Evolutionary conservation across 2,113 vertebrate species (phyloP), one percentile per base, ranked within the genome.

Genomic region (Dinomys branickii): DNA sequence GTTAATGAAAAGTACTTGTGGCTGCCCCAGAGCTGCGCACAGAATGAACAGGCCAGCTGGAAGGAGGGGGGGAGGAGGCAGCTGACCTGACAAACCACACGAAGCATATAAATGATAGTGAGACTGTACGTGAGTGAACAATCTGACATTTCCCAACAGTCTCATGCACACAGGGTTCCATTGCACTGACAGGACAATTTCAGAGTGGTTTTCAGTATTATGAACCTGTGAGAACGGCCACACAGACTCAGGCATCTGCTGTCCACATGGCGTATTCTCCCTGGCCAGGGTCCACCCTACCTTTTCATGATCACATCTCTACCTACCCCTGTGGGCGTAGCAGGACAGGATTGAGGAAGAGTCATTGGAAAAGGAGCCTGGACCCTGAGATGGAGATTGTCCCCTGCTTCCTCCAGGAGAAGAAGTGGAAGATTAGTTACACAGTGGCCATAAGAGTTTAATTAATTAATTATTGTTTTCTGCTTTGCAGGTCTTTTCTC

Each of bases 281-380:
- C 24, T 4, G 54, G 30, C 52, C 30, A 44, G n/a, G 0, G 26
- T 22, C 59, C 5, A 0, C n/a, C 10, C 6, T 0, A 0, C 1
- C 26, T 56, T 56, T 75, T 58, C 73, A 41, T 16, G 28, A 17
- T 12, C 22, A n/a, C 30, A 35, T 52, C 59, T 41, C 69, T 35
- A 16, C 38, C 28, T 56, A 0, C 6, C 22, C 8, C 59, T 4
- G 33, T 5, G 44, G 38, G 10, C 26, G 0, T 20, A 26, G n/a
- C 22, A 88, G 24, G 77, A 81, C 14, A 59, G 30, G 1, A 5
- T 2, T 95, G 63, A 33, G 82, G 52, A 33, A 41, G 1, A 77
- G 47, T 38, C 38, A 33, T 7, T 63, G 63, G 9, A 73, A 13
- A 80, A 71, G 30, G 14, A 30, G 63, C 67, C 26, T 90, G 52